Percentiles rank a stretch among this genome's conserved stretches.
These are phyloP conservation scores for Corapipo altera DNA, from an alignment of 2,113 vertebrate species.

Conservation along the genomic window DNA sequence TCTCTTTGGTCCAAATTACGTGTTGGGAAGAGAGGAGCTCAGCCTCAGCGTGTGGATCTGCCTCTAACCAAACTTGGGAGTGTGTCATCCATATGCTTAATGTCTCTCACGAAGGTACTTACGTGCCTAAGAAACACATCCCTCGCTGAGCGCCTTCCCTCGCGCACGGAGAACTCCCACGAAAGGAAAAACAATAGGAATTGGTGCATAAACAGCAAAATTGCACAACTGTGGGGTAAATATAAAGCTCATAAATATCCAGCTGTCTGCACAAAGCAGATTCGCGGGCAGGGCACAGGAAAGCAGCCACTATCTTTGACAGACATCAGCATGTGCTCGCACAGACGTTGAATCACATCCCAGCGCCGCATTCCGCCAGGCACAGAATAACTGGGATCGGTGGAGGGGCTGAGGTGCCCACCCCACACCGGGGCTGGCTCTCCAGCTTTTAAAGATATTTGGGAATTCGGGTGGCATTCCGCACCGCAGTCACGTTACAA, in stretches of 20 bases:
- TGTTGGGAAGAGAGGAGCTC: not conserved
- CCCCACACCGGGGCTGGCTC: not conserved
- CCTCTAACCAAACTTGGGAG: slow-evolving; percentile 54
- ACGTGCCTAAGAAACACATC: not conserved
- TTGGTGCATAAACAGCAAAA: not conserved
- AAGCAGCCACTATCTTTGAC: slow-evolving; percentile 60
- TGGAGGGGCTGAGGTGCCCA: not conserved
- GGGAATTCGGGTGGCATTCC: not conserved
- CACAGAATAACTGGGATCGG: not conserved
- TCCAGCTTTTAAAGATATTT: not conserved
- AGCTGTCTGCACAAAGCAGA: slow-evolving; percentile 75
- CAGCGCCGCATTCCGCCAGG: not conserved
- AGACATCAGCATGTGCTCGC: slow-evolving; percentile 72
- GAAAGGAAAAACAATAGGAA: not conserved
- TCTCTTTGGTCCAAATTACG: not conserved
- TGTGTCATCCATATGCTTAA: not conserved
- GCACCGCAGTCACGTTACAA: not conserved
- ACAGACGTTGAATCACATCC: not conserved
- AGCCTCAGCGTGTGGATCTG: not conserved
- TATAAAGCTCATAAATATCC: slow-evolving; percentile 77
- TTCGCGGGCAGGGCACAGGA: not conserved
- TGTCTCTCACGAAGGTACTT: slow-evolving; percentile 8
- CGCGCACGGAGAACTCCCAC: accelerated
- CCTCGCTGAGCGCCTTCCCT: not conserved
- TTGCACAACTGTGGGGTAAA: slow-evolving; percentile 18